A percentile compares a stretch with the other conserved stretches of the same genome.
These are phyloP conservation scores for Oligia strigilis DNA, from an alignment of 2,888 invertebrate genomes.

Conservation along the genomic window DNA sequence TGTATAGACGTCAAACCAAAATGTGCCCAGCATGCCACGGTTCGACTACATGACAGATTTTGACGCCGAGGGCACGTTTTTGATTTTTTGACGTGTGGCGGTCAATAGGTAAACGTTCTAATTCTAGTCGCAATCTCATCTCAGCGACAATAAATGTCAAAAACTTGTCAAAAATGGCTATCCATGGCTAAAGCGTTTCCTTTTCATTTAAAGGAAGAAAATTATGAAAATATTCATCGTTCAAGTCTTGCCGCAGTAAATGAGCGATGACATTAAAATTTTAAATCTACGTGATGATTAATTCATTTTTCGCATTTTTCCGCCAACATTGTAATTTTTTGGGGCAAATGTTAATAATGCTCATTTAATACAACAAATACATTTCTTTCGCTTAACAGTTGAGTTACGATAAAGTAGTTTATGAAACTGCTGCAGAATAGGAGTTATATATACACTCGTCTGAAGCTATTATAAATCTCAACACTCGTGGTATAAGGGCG, in stretches of 20 bases:
- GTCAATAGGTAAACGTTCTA: too few species aligned
- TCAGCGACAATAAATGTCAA: too few species aligned
- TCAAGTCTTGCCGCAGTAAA: slow-evolving; percentile 46
- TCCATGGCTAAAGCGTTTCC: too few species aligned
- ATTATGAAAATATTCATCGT: slow-evolving; percentile 18
- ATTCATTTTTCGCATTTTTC: slow-evolving; percentile 36
- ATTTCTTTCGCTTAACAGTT: neutral
- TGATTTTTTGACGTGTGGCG: too few species aligned
- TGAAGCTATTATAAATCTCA: neutral
- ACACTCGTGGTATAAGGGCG: too few species aligned
- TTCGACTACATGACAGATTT: too few species aligned
- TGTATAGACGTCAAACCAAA: too few species aligned
- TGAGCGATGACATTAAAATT: slow-evolving; percentile 71
- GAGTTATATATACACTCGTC: neutral
- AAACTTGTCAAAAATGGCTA: too few species aligned
- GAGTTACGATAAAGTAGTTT: neutral
- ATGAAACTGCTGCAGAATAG: neutral
- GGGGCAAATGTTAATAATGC: neutral
- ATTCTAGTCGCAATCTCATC: too few species aligned
- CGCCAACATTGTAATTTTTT: neutral
- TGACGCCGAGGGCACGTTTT: too few species aligned
- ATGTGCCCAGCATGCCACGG: too few species aligned
- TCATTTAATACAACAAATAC: too few species aligned
- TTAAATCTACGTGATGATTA: slow-evolving; percentile 57
- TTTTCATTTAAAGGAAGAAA: neutral